Percentiles rank a stretch among this genome's conserved stretches.
These are phyloP conservation scores for Laothoe populi DNA, from an alignment of 2,888 invertebrate species.

Conservation along the genomic window DNA sequence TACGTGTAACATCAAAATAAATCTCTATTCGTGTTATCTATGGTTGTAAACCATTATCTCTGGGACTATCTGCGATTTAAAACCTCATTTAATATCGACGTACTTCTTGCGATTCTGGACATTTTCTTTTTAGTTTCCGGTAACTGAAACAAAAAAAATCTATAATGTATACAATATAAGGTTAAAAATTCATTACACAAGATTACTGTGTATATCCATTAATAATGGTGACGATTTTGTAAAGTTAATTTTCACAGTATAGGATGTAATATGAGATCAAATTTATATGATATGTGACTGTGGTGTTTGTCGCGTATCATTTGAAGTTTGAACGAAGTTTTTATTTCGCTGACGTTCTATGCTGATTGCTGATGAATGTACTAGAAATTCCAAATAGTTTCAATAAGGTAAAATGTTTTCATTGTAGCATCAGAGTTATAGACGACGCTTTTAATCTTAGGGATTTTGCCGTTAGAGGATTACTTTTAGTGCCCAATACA, in stretches of 20 bases:
- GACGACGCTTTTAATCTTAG: background rate
- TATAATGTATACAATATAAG: background rate
- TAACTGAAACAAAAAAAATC: constrained; percentile 60
- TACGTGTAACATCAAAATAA: constrained; percentile 43
- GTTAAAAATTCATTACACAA: background rate
- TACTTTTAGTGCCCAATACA: background rate
- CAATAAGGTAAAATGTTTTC: background rate
- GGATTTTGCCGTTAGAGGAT: background rate
- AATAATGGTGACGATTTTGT: background rate
- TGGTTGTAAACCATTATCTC: constrained; percentile 63
- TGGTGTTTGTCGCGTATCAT: background rate
- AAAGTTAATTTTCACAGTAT: background rate
- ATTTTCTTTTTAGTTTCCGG: constrained; percentile 48
- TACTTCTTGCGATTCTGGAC: constrained; percentile 47
- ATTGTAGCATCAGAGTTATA: background rate
- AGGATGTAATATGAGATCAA: too few species aligned
- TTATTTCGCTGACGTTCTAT: background rate
- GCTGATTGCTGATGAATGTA: constrained; percentile 14
- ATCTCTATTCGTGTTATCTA: constrained; percentile 54
- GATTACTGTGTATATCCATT: background rate
- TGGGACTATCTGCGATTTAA: constrained; percentile 63
- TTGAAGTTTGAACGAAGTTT: constrained; percentile 6
- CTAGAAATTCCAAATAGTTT: background rate
- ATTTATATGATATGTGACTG: background rate
- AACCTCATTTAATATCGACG: constrained; percentile 50